Base-by-base conservation (phyloP, 2,888 invertebrate genomes). In the Parapristionchus giblindavisi region DNA sequence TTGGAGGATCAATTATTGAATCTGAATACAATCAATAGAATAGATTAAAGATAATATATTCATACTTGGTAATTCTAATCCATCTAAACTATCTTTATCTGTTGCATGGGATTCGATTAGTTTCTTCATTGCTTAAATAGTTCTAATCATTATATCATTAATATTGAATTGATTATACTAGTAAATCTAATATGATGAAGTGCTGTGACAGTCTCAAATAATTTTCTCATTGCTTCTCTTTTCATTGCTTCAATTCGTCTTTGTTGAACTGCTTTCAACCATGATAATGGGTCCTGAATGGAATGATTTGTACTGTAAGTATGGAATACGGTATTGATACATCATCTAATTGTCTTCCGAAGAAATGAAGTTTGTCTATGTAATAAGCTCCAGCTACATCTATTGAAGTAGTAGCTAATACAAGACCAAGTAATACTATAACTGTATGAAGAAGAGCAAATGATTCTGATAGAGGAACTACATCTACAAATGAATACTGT, bases 381-480 rank as follows among this genome's bases (percentile, higher is more conserved):
- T 87, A 87, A 76, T 88, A 87, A 17, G 86, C 93, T 90, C 96
- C 96, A 0, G 96, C 94, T 24, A 97, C 94, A 88, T 96, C 96
- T 85, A 98, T 94, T 89, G 95, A 95, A 94, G 97, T 96, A 80
- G 96, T 95, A 68, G 96, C 96, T 21, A 98, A 90, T 0, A 97
- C 94, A 77, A 98, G 90, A 11, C 73, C 94, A 11, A 97, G 92
- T 75, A 98, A 90, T 88, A 98, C 96, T 54, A 96, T 91, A 84
- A 96, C 94, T 14, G 94, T 94, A 51, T 73, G 73, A 74, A 93
- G 92, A 91, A 97, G 93, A 92, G 96, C 94, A 84, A 92, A 92
- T 88, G 92, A 91, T 1, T 95, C 94, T 89, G 94, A 93, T 88
- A 91, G 89, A 24, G 91, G 90, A 3, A 89, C 87, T 80, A 89